Evolutionary conservation across 2,113 vertebrate species (phyloP), one percentile per base, ranked within the genome.

Genomic region (Gasterosteus aculeatus): DNA sequence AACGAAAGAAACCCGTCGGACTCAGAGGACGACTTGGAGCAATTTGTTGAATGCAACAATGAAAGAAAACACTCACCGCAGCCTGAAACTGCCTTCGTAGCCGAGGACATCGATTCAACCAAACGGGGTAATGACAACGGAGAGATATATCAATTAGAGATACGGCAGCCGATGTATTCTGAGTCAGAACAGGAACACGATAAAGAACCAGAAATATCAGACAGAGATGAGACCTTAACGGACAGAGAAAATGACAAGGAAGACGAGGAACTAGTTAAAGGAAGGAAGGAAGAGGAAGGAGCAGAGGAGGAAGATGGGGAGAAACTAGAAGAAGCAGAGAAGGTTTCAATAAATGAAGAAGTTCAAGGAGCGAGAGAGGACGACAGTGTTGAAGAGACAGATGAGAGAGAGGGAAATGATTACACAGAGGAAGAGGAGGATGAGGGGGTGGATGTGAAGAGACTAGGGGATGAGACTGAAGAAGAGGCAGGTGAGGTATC

Each of bases 11-110:
- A 84, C 53, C 76, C 76, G 18, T 87, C 83, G 1, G 89, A 88
- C 1, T 57, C 85, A 22, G 85, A 84, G n/a, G 86, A 89, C 61
- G 86, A 87, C 19, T 29, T 90, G 49, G 91, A 90, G 31, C 56
- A 69, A 16, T 80, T 82, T 81, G 15, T 54, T 8, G 38, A 73
- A 18, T 38, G 49, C n/a, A 41, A 60, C 0, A 1, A 80, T 41
- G 46, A 81, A 46, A 61, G 9, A 9, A 67, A 74, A 61, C 65
- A 64, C 47, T 82, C 77, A 16, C 26, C 69, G 5, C 80, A 78
- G 26, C 46, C 12, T 42, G 60, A 83, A 7, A 39, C 11, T 41
- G 7, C 54, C 4, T 31, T n/a, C 15, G 15, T 5, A 29, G 26
- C 38, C 44, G 79, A 78, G 26, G 60, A 75, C 38, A 44, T 60